These are phyloP conservation scores for Diadumene lineata DNA, from an alignment of 92 coral and sea anemone genomes.

Conservation along the genomic window DNA sequence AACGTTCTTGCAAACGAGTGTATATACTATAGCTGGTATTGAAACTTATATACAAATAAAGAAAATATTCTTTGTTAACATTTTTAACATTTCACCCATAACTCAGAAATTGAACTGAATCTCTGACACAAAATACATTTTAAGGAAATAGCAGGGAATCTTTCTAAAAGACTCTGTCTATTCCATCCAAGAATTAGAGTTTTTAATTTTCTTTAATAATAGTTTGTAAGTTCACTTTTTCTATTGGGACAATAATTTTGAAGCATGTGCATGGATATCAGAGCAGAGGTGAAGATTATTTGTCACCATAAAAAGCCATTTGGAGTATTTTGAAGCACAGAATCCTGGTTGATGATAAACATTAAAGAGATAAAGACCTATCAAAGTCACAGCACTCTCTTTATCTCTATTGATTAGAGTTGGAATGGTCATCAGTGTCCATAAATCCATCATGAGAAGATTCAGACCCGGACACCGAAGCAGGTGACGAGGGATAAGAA, in stretches of 20 bases:
- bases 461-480: conserved; percentile 84
- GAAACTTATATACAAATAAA: conserved; percentile 32
- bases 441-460: conserved; percentile 89
- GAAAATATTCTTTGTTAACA: conserved; percentile 15
- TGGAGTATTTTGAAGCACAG: background rate
- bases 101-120: background rate
- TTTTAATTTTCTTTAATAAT: too few relatives aligned
- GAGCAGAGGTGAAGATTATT: background rate
- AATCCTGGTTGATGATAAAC: background rate
- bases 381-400: background rate
- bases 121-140: background rate
- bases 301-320: background rate
- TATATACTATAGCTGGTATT: conserved; percentile 6
- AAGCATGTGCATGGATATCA: too few relatives aligned
- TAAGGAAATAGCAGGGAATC: background rate
- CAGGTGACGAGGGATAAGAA: conserved; percentile 97
- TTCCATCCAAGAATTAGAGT: too few relatives aligned
- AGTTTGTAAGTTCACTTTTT: too few relatives aligned
- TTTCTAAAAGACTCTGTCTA: too few relatives aligned
- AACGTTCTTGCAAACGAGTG: background rate
- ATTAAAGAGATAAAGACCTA: background rate
- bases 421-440: conserved; percentile 71
- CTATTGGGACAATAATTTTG: too few relatives aligned
- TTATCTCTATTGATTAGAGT: conserved; percentile 61
- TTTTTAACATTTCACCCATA: conserved; percentile 8